phyloP scores from a whole-genome alignment of 2,113 vertebrate genomes.

The Athene noctua region DNA sequence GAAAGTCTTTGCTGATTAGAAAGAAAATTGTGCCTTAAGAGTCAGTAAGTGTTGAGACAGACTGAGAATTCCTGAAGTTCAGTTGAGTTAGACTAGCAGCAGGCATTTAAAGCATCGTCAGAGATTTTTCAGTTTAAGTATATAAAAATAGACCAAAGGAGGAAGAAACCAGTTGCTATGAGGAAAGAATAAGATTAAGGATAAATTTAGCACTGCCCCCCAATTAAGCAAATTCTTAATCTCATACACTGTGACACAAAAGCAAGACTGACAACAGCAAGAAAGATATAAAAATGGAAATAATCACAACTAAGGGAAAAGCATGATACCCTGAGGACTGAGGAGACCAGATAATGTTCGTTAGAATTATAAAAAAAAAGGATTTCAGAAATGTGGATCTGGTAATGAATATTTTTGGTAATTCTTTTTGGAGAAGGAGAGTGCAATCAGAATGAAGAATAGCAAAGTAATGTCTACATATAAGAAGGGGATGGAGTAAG shows the following conservation, averaged over 20 bases:
- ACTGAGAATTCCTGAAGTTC: neutral
- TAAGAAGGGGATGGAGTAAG: neutral
- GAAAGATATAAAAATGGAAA: neutral
- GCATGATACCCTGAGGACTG: neutral
- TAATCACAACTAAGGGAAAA: neutral
- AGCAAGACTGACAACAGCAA: neutral
- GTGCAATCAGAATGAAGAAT: neutral
- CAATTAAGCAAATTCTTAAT: neutral
- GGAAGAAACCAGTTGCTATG: neutral
- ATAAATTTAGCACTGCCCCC: neutral
- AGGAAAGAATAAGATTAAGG: neutral
- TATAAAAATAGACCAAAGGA: neutral
- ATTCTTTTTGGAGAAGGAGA: neutral
- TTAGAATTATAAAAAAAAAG: neutral
- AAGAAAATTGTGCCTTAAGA: neutral
- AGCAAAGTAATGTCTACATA: neutral
- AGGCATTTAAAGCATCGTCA: neutral
- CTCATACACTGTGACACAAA: neutral
- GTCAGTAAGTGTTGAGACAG: neutral
- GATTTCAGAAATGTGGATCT: neutral
- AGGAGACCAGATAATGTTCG: neutral
- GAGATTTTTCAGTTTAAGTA: neutral
- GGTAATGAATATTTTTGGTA: neutral
- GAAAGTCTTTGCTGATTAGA: neutral
- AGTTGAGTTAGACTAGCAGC: neutral